Conservation (phyloP, 1,140 invertebrate genomes). For the Drosophila ananassae region DNA sequence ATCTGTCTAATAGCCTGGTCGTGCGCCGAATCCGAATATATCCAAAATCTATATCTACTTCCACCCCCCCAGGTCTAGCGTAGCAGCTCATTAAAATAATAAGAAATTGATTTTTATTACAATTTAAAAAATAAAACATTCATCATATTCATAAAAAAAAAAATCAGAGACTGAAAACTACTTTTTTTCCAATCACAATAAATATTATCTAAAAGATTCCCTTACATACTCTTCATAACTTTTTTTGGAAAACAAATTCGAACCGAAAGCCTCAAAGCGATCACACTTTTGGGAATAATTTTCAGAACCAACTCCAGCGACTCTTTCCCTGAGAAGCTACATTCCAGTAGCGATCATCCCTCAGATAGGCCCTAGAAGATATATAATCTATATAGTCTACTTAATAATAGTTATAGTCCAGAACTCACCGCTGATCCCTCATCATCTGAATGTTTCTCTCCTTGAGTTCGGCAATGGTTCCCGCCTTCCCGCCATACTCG, state of each 20-base stretch:
- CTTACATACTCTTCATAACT: too few relatives aligned
- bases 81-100: neutral
- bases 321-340: conserved; percentile 48
- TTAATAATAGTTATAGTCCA: neutral
- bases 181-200: neutral
- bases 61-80: neutral
- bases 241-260: too few relatives aligned
- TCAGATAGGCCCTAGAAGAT: conserved; percentile 59
- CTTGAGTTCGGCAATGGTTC: conserved; percentile 86
- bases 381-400: neutral
- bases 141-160: conserved; percentile 1
- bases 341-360: conserved; percentile 69
- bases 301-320: conserved; percentile 71
- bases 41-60: neutral
- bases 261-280: neutral
- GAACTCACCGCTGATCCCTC: conserved; percentile 56
- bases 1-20: conserved; percentile 57
- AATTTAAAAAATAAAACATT: neutral
- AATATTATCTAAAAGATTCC: neutral
- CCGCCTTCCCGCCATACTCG: conserved; percentile 88
- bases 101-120: conserved; percentile 4
- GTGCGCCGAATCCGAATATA: conserved; percentile 46
- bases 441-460: conserved; percentile 84
- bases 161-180: neutral
- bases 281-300: conserved; percentile 19